Conservation (phyloP, 2,113 vertebrate species). For the Semicossyphus pulcher region DNA sequence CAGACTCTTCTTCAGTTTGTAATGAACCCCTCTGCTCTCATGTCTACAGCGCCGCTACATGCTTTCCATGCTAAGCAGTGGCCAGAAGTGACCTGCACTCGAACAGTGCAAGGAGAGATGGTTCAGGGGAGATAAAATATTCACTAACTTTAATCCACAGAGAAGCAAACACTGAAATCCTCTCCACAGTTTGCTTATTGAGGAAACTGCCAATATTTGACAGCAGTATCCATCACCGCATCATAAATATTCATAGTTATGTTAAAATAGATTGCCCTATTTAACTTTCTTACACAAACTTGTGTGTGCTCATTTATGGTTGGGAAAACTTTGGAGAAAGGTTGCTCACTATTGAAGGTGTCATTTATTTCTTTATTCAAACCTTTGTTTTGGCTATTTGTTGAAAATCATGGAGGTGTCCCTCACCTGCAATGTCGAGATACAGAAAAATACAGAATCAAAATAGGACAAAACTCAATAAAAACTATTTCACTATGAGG, state of each 20-base stretch:
- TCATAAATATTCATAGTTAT: conserved; percentile 53
- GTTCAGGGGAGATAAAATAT: background rate
- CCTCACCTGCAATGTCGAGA: no score
- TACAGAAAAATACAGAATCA: no score
- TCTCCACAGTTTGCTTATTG: background rate
- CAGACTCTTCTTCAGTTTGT: conserved; percentile 12
- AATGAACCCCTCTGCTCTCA: conserved; percentile 19
- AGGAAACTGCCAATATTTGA: conserved; percentile 5
- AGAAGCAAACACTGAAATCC: conserved; percentile 18
- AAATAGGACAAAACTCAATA: no score
- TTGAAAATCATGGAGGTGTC: no score
- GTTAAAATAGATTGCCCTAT: conserved; percentile 35
- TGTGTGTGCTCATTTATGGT: no score
- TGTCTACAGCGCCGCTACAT: conserved; percentile 9
- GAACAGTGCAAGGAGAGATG: background rate
- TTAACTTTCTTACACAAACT: no score
- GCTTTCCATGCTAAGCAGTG: conserved; percentile 23
- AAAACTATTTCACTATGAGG: no score
- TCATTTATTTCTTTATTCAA: background rate
- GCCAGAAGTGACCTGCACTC: conserved; percentile 13
- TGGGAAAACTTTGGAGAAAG: background rate
- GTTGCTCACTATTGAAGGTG: background rate
- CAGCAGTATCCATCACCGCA: conserved; percentile 21
- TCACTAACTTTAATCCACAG: background rate
- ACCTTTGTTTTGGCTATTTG: background rate